Base-by-base conservation (phyloP, 2,888 invertebrate genomes). In the Deroplatys truncata region DNA sequence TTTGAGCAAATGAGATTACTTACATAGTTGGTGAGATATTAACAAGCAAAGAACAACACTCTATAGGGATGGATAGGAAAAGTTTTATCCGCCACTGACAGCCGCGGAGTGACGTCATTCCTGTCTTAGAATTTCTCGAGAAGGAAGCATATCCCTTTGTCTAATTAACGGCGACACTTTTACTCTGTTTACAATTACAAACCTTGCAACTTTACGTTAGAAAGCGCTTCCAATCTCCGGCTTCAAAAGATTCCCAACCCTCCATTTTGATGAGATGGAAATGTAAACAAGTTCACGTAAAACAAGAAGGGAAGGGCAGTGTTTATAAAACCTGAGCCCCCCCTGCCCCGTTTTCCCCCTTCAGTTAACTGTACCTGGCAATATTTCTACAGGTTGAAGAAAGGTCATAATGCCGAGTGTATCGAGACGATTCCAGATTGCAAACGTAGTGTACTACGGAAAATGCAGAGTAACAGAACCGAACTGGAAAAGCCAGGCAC, bases 221-320 rank as follows among this genome's bases (percentile, higher is more conserved):
- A 72, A 20, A 25, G 20, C 25, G 56, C 56, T 25, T 20, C 56
- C 56, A 72, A 72, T 72, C 56, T 72, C 56, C 56, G 56, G 56
- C 56, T 72, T 72, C 56, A 72, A 72, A 72, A 72, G 56, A 72
- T 16, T 72, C 56, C 20, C 25, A 20, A 29, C 82, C 83, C 82
- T 85, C 35, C 83, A 31, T 87, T 87, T 87, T 87, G 87, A 87
- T 87, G 87, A 87, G 87, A 87, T 83, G 83, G 82, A 83, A 87
- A 87, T 87, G 87, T 87, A 87, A 87, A 87, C 87, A 87, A n/a
- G 86, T 49, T 15, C 31, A 72, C 56, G 56, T 86, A 87, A 83
- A 83, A 87, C 56, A 72, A 72, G 56, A 72, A 72, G 56, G 56
- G 56, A 20, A 72, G 56, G 25, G 25, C 56, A 72, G 13, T 72